Conservation (phyloP, 2,797 vertebrate genomes). For the Lophius americanus region DNA sequence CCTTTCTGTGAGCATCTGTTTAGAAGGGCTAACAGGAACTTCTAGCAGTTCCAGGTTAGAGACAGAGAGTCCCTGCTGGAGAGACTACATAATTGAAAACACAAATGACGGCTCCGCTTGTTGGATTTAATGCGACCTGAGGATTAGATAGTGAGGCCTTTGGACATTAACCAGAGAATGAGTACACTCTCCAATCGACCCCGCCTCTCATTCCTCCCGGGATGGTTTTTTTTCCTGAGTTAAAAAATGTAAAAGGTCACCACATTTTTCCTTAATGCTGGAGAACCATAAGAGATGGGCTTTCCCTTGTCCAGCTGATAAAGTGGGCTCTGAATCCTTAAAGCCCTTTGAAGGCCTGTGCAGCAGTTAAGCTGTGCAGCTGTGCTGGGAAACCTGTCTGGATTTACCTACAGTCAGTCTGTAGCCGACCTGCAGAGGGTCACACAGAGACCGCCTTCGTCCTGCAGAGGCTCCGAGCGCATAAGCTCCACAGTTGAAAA, state of each 20-base stretch:
- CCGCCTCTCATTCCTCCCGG: slow-evolving; percentile 72
- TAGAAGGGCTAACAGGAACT: slow-evolving; percentile 39
- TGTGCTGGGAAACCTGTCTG: slow-evolving; percentile 74
- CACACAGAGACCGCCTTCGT: slow-evolving; percentile 7
- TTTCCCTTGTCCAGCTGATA: slow-evolving; percentile 80
- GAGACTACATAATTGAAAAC: slow-evolving; percentile 80
- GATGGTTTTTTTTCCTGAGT: slow-evolving; percentile 49
- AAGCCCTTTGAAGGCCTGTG: slow-evolving; percentile 78
- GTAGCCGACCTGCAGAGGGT: slow-evolving; percentile 32
- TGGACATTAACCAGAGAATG: slow-evolving; percentile 83
- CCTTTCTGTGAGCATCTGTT: slow-evolving; percentile 37
- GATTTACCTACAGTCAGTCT: slow-evolving; percentile 48
- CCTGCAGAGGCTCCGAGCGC: slow-evolving; percentile 9
- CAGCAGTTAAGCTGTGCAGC: slow-evolving; percentile 59
- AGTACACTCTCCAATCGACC: slow-evolving; percentile 70
- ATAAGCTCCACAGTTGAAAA: slow-evolving; percentile 28
- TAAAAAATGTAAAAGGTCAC: slow-evolving; percentile 80
- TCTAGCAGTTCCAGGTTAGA: slow-evolving; percentile 41
- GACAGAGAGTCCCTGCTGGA: slow-evolving; percentile 60
- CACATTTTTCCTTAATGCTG: slow-evolving; percentile 77
- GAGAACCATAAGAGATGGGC: slow-evolving; percentile 75
- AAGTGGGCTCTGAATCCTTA: slow-evolving; percentile 81
- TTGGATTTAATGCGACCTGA: slow-evolving; percentile 81
- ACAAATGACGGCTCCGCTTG: slow-evolving; percentile 75
- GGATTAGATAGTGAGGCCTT: slow-evolving; percentile 78